phyloP scores from a whole-genome alignment of 2,113 vertebrate species.

The Mohoua ochrocephala region DNA sequence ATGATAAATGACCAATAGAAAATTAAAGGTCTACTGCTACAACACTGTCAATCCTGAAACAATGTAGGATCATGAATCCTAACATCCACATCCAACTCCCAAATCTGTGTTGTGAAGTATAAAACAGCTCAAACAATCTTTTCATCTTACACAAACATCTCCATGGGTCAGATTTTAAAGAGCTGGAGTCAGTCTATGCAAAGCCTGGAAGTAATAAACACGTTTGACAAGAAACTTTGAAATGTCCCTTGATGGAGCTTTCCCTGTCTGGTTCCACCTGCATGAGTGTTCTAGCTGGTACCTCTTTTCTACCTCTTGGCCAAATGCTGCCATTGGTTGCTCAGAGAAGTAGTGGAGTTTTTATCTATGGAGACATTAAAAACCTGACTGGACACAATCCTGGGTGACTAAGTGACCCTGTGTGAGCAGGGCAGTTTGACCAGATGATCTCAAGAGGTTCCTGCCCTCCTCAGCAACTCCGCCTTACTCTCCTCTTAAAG shows the following conservation, averaged over 20 bases:
- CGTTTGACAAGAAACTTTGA: background rate
- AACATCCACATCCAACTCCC: background rate
- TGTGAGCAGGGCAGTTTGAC: background rate
- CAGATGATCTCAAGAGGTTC: background rate
- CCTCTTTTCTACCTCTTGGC: background rate
- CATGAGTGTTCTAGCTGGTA: background rate
- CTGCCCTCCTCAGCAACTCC: background rate
- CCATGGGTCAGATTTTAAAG: background rate
- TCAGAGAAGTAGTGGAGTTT: background rate
- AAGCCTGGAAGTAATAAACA: background rate
- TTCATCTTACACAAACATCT: background rate
- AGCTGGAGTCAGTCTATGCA: background rate
- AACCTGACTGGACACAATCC: background rate
- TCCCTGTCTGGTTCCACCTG: background rate
- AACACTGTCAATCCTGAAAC: background rate
- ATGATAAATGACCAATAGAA: background rate
- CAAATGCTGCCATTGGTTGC: background rate
- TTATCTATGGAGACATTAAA: background rate
- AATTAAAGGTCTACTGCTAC: background rate
- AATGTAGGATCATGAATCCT: background rate
- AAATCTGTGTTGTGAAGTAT: background rate
- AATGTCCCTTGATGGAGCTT: background rate
- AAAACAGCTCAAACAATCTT: background rate
- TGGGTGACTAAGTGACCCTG: background rate
- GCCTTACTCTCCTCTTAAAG: background rate